A percentile compares a stretch with the other conserved stretches of the same genome.
phyloP scores from a whole-genome alignment of 2,888 invertebrate species.

The Hirtodrosophila trivittata region DNA sequence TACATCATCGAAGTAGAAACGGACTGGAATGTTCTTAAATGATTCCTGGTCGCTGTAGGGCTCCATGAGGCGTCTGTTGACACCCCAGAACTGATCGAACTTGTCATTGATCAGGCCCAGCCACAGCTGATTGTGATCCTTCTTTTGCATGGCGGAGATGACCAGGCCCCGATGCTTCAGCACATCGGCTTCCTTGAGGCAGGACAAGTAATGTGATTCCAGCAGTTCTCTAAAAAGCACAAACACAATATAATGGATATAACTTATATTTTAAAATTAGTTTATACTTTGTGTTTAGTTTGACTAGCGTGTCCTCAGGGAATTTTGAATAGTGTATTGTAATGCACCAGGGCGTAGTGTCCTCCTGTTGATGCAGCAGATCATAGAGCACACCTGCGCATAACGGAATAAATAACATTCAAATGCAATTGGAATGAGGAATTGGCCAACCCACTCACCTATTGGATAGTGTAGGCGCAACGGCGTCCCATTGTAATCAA shows the following conservation, averaged over 20 bases:
- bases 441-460: constrained; percentile 69
- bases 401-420: neutral
- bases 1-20: constrained; percentile 89
- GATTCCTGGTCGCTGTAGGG: constrained; percentile 90
- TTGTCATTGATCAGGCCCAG: constrained; percentile 96
- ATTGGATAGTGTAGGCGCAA: constrained; percentile 95
- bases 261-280: neutral
- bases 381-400: constrained; percentile 93
- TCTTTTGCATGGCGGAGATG: constrained; percentile 96
- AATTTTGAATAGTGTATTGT: constrained; percentile 98
- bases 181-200: constrained; percentile 99
- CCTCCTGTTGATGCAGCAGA: constrained; percentile 88
- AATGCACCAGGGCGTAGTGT: constrained; percentile 95
- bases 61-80: constrained; percentile 98
- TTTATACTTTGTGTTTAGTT: constrained; percentile 91
- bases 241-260: neutral
- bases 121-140: constrained; percentile 98
- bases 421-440: constrained; percentile 16
- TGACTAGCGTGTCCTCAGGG: constrained; percentile 94
- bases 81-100: constrained; percentile 99
- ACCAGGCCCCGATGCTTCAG: constrained; percentile 96
- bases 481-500: constrained; percentile 95
- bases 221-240: constrained; percentile 89
- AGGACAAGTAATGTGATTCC: constrained; percentile 97
- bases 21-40: constrained; percentile 95